Evolutionary conservation across 2,888 invertebrate genomes (phyloP).

Genomic region (Lepidochitona cinerea): DNA sequence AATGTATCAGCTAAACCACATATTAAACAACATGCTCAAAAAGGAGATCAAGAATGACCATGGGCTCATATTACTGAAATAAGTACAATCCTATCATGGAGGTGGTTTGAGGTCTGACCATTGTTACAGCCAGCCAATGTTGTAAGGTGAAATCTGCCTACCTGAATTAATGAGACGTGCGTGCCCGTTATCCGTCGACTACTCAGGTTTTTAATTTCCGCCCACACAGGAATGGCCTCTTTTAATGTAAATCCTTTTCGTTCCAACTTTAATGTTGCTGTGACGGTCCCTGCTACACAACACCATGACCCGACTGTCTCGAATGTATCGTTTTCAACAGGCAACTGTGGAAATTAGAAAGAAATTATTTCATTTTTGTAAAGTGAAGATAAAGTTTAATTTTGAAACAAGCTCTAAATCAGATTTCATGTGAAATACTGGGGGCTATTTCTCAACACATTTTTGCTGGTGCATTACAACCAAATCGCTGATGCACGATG

Average conservation of each 20-base stretch:
- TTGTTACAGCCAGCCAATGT: no score
- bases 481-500: no score
- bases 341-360: slow-evolving; percentile 39
- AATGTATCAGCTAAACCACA: no score
- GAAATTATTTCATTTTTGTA: background rate
- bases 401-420: background rate
- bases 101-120: no score
- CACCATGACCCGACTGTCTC: slow-evolving; percentile 63
- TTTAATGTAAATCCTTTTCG: slow-evolving; percentile 58
- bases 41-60: no score
- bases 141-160: no score
- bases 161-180: slow-evolving; percentile 62
- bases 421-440: background rate
- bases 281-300: slow-evolving; percentile 62
- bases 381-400: background rate
- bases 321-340: slow-evolving; percentile 63
- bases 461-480: no score
- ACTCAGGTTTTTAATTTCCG: slow-evolving; percentile 62
- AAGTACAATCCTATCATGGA: no score
- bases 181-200: slow-evolving; percentile 56
- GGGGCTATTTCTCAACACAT: no score
- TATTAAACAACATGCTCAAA: no score
- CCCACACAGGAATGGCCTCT: slow-evolving; percentile 62
- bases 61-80: no score
- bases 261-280: slow-evolving; percentile 55